Base-by-base conservation (phyloP, 2,888 invertebrate genomes). In the Yponomeuta malinellus region DNA sequence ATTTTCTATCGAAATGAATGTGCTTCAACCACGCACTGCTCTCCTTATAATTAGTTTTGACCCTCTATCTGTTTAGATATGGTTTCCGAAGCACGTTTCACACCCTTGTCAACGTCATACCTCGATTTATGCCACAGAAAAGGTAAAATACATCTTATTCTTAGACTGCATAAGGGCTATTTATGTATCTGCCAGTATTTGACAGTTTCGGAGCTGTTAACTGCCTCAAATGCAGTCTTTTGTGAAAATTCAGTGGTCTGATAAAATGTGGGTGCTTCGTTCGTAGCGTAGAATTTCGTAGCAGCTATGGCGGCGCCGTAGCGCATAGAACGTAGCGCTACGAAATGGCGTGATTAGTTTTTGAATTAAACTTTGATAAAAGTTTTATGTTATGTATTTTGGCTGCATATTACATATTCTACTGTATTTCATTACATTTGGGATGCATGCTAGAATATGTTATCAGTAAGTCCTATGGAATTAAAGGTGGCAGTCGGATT, bases 51-150 rank as follows among this genome's bases (percentile, higher is more conserved):
- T 67, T 67, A 67, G 67, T 37, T 67, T 43, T 6, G 33, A 12
- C 52, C 15, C 15, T 59, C 52, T 31, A 67, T n/a, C 6, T 67
- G n/a, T 67, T 67, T 67, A 48, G n/a, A 33, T n/a, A 43, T 43
- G n/a, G 43, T 43, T 67, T 43, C 29, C 67, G n/a, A 67, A 43
- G 43, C 71, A 71, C 70, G 73, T 70, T 70, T 63, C 72, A 15
- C 72, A 76, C 75, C 76, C 76, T 74, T 74, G 73, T 76, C 75
- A 75, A 74, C 73, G 74, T 76, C 76, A 67, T 43, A 67, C 67
- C 67, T 65, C 52, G 52, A 59, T 59, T 59, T 15, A 59, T 15
- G 52, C 15, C 12, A 15, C 3, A 4, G 52, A 59, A 15, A 12
- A 59, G 52, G 52, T 59, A 15, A 59, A 59, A 59, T 59, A 59